Evolutionary conservation across 2,113 vertebrate species (phyloP), one percentile per base, ranked within the genome.

Genomic region (Ceratotherium simum): DNA sequence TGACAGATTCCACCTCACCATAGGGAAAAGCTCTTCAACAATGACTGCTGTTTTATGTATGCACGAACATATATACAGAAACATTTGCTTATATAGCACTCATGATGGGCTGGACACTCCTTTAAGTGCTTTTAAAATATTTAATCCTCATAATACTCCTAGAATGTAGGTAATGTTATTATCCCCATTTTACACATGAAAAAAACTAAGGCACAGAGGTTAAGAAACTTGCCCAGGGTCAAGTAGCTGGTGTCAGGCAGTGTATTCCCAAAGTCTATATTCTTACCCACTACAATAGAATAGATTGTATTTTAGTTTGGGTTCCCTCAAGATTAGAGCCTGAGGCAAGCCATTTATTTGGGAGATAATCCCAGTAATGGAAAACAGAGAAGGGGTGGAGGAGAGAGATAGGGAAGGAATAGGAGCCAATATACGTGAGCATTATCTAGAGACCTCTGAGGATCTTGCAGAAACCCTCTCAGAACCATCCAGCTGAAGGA

Each of bases 91-190:
- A 46, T 7, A 67, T 8, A 78, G 62, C 54, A 54, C 29, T 62
- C 64, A 64, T 1, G 0, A 72, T 6, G 27, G 17, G 8, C 21
- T 42, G 8, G 46, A 64, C 56, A 56, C 11, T 33, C 9, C 33
- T 76, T 46, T 42, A 80, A 80, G 12, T 65, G 64, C 21, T 73
- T 91, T 91, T 5, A 64, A 72, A 86, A 65, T 87, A 51, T 29
- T 51, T 79, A 39, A 69, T 79, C 6, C 60, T 69, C 51, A 18
- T 36, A 83, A 70, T 64, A 58, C 60, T 51, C 46, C 36, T 46
- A 94, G 23, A 67, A 72, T 81, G 6, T 39, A 67, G n/a, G 5
- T 6, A 36, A 89, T 39, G 16, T 18, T 51, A 76, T 83, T 51
- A 56, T 76, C 42, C 20, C 17, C 23, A 58, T 33, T 93, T 89